Conservation (phyloP, 2,113 vertebrate species). For the Marcusenius ussheri region DNA sequence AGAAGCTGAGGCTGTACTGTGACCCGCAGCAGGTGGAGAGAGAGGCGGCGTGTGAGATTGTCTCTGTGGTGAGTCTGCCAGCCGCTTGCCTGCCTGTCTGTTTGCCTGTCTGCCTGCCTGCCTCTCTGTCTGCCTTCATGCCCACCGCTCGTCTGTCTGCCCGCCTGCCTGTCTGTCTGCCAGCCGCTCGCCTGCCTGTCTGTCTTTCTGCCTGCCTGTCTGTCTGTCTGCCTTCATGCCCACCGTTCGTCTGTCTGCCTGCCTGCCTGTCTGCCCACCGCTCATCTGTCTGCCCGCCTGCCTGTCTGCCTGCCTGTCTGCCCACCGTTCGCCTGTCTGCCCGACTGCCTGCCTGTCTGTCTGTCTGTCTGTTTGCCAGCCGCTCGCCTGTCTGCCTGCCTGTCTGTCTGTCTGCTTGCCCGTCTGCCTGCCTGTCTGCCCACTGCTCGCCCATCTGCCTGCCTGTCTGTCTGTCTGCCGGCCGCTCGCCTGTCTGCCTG, state of each 20-base stretch:
- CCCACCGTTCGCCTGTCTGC: too few species aligned
- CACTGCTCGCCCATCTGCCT: too few species aligned
- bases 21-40: constrained; percentile 51
- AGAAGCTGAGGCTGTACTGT: constrained; percentile 55
- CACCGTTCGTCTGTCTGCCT: too few species aligned
- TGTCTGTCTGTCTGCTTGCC: background rate
- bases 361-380: background rate
- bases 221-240: background rate
- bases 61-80: constrained; percentile 45
- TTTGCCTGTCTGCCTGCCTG: too few species aligned
- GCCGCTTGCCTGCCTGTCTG: too few species aligned
- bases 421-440: background rate
- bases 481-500: too few species aligned
- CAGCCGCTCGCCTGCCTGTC: too few species aligned
- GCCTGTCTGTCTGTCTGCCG: background rate
- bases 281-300: too few species aligned
- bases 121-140: too few species aligned
- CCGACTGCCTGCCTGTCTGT: background rate
- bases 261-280: rapidly evolving
- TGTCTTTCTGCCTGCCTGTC: too few species aligned
- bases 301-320: too few species aligned
- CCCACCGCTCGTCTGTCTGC: too few species aligned
- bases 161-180: background rate
- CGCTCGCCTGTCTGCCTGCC: constrained; percentile 19
- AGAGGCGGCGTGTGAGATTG: constrained; percentile 56